Evolutionary conservation across 2,888 invertebrate species (phyloP), one percentile per base, ranked within the genome.

Genomic region (Colostygia pectinataria): DNA sequence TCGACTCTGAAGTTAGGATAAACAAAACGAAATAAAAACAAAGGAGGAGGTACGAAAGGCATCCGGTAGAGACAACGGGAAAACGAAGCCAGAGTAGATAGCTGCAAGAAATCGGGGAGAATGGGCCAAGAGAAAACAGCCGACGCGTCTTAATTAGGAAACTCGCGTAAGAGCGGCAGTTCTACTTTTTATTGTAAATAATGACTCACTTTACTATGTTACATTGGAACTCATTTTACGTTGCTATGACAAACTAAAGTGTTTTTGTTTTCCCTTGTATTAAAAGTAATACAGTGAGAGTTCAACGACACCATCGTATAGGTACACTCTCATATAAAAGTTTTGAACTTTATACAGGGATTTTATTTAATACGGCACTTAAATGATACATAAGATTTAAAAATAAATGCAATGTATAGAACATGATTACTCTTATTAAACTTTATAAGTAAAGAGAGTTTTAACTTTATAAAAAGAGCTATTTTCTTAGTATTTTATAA

Each of bases 121-220:
- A 47, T 20, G 25, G 29, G 41, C n/a, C n/a, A 8, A 42, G 28
- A 32, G 31, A 12, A 32, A 53, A 45, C 33, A 45, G 15, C 8
- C 13, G 12, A 40, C 36, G 12, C 10, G 29, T 24, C 31, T 25
- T 55, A 44, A 58, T 68, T 66, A 68, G 61, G 52, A 52, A 50
- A 49, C 39, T 46, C 45, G 34, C 37, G 53, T 53, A 55, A 53
- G n/a, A n/a, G n/a, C n/a, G n/a, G n/a, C n/a, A n/a, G n/a, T 46
- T 47, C 42, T 41, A 24, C 39, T 59, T 64, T 62, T 62, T 58
- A 59, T 61, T 47, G 51, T 50, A 65, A 59, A 57, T 61, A 66
- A 66, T 55, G 54, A 55, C 54, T 43, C 32, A 49, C 47, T 44
- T 34, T 15, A 4, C 15, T 15, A n/a, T n/a, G n/a, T n/a, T 18